Conservation (phyloP, 2,888 invertebrate species). For the Danaus chrysippus region DNA sequence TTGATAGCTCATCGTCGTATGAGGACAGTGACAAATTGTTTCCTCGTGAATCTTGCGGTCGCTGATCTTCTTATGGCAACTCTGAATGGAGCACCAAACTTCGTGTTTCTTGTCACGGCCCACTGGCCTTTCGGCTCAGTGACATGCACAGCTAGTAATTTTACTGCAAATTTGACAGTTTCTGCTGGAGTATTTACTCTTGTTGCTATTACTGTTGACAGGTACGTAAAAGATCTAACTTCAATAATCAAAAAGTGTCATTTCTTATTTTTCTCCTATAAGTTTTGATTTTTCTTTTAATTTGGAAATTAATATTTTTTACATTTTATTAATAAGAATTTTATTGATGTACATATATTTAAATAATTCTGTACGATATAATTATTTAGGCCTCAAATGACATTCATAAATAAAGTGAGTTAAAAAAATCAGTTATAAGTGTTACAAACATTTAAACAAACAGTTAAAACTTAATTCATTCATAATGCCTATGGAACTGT, state of each 20-base stretch:
- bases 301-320: too few species aligned
- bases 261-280: not conserved
- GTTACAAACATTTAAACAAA: too few species aligned
- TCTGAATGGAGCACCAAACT: constrained; percentile 92
- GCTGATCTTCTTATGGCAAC: constrained; percentile 92
- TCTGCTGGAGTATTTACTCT: constrained; percentile 95
- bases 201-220: constrained; percentile 94
- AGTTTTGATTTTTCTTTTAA: too few species aligned
- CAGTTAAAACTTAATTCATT: not conserved
- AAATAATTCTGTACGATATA: too few species aligned
- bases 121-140: constrained; percentile 92
- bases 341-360: too few species aligned
- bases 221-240: constrained; percentile 75
- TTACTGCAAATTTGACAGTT: constrained; percentile 93
- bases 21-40: constrained; percentile 95
- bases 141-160: constrained; percentile 93
- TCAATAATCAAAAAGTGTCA: not conserved
- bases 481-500: not conserved
- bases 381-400: too few species aligned
- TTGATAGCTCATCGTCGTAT: constrained; percentile 86
- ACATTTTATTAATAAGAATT: too few species aligned
- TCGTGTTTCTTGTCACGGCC: constrained; percentile 90
- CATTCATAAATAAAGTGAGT: too few species aligned
- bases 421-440: too few species aligned
- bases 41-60: constrained; percentile 91